phyloP scores from a whole-genome alignment of 2,888 invertebrate genomes.

The Drosophila basisetae region DNA sequence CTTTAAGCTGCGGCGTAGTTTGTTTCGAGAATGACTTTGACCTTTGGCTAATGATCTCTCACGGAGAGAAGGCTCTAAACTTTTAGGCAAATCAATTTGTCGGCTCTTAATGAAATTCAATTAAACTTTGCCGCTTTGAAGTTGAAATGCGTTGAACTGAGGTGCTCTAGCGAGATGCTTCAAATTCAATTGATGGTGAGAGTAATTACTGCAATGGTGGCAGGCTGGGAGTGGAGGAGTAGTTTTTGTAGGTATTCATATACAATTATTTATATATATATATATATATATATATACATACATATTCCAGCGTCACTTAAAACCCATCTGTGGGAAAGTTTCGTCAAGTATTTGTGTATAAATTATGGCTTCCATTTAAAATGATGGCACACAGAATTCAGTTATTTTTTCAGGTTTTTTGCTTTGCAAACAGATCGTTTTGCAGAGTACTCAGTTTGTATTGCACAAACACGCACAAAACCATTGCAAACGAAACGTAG shows the following conservation, averaged over 20 bases:
- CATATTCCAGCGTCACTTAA: background rate
- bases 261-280: background rate
- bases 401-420: conserved; percentile 17
- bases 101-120: conserved; percentile 77
- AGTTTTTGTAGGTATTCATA: background rate
- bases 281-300: background rate
- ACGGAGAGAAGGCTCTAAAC: conserved; percentile 32
- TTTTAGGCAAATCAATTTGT: conserved; percentile 70
- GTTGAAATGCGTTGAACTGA: conserved; percentile 21
- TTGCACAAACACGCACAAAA: conserved; percentile 44
- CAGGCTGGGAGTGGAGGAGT: background rate
- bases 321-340: background rate
- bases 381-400: background rate
- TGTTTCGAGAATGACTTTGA: conserved; percentile 50
- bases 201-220: conserved; percentile 32
- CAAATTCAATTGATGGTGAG: conserved; percentile 24
- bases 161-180: conserved; percentile 34
- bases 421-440: conserved; percentile 57
- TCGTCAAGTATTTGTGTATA: conserved; percentile 11
- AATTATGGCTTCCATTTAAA: conserved; percentile 11
- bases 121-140: conserved; percentile 64
- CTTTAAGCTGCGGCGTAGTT: conserved; percentile 15
- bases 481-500: conserved; percentile 47
- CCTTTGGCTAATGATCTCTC: conserved; percentile 47
- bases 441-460: conserved; percentile 51